Conservation (phyloP, 2,888 invertebrate species). For the Aphrophora alni region DNA sequence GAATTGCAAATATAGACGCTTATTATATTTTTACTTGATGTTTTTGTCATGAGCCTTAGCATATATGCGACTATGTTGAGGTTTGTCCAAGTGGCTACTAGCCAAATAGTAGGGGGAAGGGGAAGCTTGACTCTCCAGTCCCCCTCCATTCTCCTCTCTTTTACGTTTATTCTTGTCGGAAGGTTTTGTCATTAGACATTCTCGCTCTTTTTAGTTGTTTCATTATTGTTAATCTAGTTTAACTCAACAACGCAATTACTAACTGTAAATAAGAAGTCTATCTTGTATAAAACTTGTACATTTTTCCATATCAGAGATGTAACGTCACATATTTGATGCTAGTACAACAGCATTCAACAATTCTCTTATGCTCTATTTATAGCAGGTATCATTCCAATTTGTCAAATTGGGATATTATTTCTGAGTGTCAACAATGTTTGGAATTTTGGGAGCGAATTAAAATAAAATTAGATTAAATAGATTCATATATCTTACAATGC, state of each 20-base stretch:
- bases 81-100: neutral
- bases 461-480: too few relatives aligned
- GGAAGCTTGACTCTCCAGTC: neutral
- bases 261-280: too few relatives aligned
- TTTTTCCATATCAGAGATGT: too few relatives aligned
- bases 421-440: too few relatives aligned
- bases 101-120: neutral
- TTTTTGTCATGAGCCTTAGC: neutral
- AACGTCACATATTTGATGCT: too few relatives aligned
- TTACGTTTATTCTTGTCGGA: neutral
- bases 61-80: neutral
- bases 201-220: neutral
- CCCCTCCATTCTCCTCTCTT: neutral
- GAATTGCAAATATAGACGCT: neutral
- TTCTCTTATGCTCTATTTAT: too few relatives aligned
- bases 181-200: conserved; percentile 2
- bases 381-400: too few relatives aligned
- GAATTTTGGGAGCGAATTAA: too few relatives aligned
- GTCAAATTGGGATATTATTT: too few relatives aligned
- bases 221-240: neutral
- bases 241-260: neutral
- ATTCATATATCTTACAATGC: too few relatives aligned
- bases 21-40: neutral
- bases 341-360: too few relatives aligned
- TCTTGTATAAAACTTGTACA: too few relatives aligned